These are phyloP conservation scores for Propithecus coquereli DNA, from an alignment of 2,113 vertebrate species.

Conservation along the genomic window DNA sequence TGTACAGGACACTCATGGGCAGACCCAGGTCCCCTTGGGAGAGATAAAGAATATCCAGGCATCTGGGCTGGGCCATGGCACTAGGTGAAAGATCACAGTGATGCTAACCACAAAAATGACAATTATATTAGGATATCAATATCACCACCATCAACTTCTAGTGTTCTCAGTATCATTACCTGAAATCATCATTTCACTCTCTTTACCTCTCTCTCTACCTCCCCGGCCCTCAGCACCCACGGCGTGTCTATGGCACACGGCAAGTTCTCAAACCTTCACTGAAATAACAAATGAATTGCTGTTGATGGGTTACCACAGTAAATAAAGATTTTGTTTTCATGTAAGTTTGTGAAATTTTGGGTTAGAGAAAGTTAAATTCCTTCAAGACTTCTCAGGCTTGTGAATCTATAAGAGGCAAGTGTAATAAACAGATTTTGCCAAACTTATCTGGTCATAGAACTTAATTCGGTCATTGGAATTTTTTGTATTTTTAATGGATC, in stretches of 20 bases:
- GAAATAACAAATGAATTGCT: neutral
- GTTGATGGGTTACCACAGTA: neutral
- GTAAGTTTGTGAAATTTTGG: neutral
- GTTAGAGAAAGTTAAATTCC: neutral
- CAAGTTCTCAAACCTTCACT: neutral
- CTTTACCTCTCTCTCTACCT: neutral
- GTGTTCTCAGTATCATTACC: neutral
- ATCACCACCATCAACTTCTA: neutral
- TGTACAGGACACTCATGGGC: accelerated
- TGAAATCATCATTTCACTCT: neutral
- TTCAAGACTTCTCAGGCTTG: neutral
- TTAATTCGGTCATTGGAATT: neutral
- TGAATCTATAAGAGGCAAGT: neutral
- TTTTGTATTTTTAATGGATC: neutral
- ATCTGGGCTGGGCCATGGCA: neutral
- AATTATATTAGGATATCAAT: neutral
- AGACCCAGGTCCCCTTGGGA: neutral
- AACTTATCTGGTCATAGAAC: neutral
- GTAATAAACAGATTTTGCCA: neutral
- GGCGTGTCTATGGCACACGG: neutral
- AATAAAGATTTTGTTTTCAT: neutral
- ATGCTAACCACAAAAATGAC: neutral
- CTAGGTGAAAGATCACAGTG: neutral
- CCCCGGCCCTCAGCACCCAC: neutral
- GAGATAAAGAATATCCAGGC: neutral